phyloP scores from a whole-genome alignment of 2,797 vertebrate genomes.

The Lepilemur septentrionalis region DNA sequence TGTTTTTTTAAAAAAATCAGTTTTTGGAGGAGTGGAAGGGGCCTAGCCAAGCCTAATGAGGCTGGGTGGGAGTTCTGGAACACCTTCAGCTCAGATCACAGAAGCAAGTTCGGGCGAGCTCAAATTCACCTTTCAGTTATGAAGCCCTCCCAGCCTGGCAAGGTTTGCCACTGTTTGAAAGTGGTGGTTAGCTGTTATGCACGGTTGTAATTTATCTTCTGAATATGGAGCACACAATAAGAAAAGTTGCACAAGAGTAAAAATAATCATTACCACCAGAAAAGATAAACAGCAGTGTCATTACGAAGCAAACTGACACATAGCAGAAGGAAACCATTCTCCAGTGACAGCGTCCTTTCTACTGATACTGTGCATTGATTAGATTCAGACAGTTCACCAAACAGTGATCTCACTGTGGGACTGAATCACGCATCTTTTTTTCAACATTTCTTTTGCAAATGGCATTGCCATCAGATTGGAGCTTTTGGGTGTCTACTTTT shows the following conservation, averaged over 20 bases:
- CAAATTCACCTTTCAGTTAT: constrained; percentile 26
- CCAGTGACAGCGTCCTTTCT: constrained; percentile 57
- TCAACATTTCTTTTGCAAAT: background rate
- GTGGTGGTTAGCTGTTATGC: constrained; percentile 47
- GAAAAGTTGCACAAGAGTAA: constrained; percentile 54
- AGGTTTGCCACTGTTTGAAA: constrained; percentile 50
- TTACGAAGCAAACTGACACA: constrained; percentile 59
- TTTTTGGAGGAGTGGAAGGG: constrained; percentile 76
- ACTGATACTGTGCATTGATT: constrained; percentile 46
- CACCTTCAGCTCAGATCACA: background rate
- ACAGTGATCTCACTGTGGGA: constrained; percentile 34
- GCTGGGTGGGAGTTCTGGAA: constrained; percentile 42
- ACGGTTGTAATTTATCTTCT: constrained; percentile 55
- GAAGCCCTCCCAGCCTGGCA: constrained; percentile 32
- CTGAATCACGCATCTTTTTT: background rate
- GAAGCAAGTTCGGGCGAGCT: constrained; percentile 42
- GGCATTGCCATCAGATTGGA: background rate
- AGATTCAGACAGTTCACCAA: constrained; percentile 73
- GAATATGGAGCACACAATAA: constrained; percentile 20
- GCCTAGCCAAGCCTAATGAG: constrained; percentile 59
- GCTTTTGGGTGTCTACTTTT: background rate
- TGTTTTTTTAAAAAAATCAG: constrained; percentile 81
- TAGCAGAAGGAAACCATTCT: constrained; percentile 53
- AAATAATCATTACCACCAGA: constrained; percentile 62
- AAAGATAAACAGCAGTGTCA: constrained; percentile 60